Evolutionary conservation across 2,113 vertebrate species (phyloP), one percentile per base, ranked within the genome.

Genomic region (Sceloporus tristichus): DNA sequence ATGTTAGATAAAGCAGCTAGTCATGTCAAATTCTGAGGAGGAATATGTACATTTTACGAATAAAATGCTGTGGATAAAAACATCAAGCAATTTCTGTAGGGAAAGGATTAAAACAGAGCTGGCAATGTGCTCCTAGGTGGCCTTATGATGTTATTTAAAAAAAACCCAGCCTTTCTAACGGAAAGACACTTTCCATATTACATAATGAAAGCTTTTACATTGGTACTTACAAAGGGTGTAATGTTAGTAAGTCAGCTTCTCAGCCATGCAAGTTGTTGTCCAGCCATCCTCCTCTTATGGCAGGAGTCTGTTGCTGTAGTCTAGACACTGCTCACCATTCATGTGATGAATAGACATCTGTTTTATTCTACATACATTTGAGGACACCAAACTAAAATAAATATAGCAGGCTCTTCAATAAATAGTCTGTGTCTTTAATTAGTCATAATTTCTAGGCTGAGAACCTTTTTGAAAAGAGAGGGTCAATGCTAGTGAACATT

Each of bases 161-260:
- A 42, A 68, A 25, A 14, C 48, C 48, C 77, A 75, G 19, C 25
- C 73, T 91, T 16, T 75, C 29, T 79, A 73, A 23, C 93, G 87
- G 62, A 96, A 94, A 93, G 87, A 83, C 71, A 54, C 86, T 92
- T 95, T 94, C 92, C 87, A 92, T 83, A 85, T 34, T 88, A 83
- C 3, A 0, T 48, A 68, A 90, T 88, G 85, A 92, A 93, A 88
- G 83, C 79, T 90, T 86, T 90, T 90, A 25, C 90, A 42, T 87
- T 94, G 83, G 87, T 90, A 75, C 85, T 25, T 82, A 94, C 89
- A 95, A 91, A 94, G 90, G 11, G 48, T 16, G 79, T 87, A 90
- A 79, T 95, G 1, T 95, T 56, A 88, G 85, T 84, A 79, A 82
- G 81, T 80, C 62, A 88, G 83, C 62, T 77, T 59, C n/a, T 78